Base-by-base conservation (phyloP, 2,113 vertebrate species). In the Charadrius vociferus region DNA sequence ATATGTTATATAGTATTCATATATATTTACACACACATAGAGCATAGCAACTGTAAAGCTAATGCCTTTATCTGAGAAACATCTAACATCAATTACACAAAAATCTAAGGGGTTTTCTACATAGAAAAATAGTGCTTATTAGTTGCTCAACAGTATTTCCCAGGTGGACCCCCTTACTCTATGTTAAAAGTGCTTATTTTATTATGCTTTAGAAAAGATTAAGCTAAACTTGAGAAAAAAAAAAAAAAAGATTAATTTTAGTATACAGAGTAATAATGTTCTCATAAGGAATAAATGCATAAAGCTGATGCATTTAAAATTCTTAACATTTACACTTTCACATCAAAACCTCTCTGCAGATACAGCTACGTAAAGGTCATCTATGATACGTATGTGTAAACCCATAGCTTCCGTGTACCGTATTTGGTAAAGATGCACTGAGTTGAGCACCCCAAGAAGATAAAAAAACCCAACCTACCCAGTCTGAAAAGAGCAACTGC, bases 271-370 rank as follows among this genome's bases (percentile, higher is more conserved):
- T 22, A 77, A 80, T 55, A 80, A 63, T 12, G 6, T 71, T 68
- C 39, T 92, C 61, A 39, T 34, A 81, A 72, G 39, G 23, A 87
- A 84, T 27, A 96, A 91, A 86, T 20, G 24, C 32, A 88, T 37
- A 86, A 92, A 62, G 32, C 29, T 84, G 27, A 27, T 81, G 50
- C 71, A 81, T 96, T 74, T 36, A 45, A 71, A 88, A 86, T 59
- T 61, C 74, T 52, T 62, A 63, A 71, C 26, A 53, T 74, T 88
- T 86, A 59, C 29, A 62, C 65, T 86, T 84, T 21, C 29, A 63
- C 50, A 59, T 0, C 50, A 47, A 88, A 61, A 45, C 21, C n/a
- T 63, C 74, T 72, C 49, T 36, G 37, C n/a, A 87, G 37, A 79
- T 20, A 34, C 18, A 67, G 81, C 53, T 68, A 63, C 6, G 61